These are phyloP conservation scores for Holacanthella duospinosa DNA, from an alignment of 2,888 invertebrate species.

Conservation along the genomic window DNA sequence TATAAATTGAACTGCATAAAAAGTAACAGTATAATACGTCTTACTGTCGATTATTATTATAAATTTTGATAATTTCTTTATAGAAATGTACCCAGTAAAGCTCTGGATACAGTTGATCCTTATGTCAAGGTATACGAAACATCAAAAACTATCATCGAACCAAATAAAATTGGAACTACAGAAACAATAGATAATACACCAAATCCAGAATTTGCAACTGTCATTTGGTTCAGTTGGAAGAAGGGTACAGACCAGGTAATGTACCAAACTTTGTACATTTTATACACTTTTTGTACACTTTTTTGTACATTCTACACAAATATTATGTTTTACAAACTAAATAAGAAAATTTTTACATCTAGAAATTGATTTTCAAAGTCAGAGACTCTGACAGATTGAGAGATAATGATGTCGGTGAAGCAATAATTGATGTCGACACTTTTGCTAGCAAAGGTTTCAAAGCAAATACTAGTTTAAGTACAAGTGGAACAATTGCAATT, in stretches of 20 bases:
- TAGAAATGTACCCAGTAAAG: background rate
- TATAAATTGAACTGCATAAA: background rate
- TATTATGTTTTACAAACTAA: no score
- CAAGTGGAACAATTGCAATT: background rate
- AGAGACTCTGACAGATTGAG: background rate
- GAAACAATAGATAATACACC: background rate
- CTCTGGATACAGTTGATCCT: background rate
- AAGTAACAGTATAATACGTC: no score
- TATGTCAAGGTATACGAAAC: background rate
- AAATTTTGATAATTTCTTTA: background rate
- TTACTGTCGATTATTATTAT: no score
- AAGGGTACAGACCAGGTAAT: background rate
- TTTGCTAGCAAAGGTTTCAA: background rate
- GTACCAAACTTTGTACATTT: background rate
- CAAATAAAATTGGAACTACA: background rate
- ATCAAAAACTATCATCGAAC: background rate
- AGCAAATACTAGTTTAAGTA: background rate
- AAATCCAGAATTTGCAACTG: slow-evolving; percentile 1
- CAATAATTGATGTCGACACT: background rate
- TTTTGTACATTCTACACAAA: no score
- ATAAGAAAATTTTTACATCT: background rate
- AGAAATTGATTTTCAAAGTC: background rate
- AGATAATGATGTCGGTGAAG: background rate
- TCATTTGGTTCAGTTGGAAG: background rate
- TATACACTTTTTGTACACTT: no score